phyloP scores from a whole-genome alignment of 2,113 vertebrate genomes.

The Pygoscelis antarcticus region DNA sequence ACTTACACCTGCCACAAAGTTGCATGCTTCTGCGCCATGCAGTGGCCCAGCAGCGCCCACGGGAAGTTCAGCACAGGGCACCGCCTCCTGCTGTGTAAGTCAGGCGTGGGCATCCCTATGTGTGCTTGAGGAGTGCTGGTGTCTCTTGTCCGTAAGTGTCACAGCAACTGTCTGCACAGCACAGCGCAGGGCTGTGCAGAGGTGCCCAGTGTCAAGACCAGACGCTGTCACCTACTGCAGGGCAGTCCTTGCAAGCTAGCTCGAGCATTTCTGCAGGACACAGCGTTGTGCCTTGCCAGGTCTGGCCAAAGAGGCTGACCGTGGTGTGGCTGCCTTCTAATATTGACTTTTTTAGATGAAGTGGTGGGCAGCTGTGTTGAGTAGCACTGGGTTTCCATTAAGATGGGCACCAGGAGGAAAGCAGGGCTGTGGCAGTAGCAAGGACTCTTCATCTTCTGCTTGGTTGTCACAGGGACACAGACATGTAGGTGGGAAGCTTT shows the following conservation, averaged over 20 bases:
- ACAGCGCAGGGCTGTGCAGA: fast-evolving
- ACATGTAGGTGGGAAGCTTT: not conserved
- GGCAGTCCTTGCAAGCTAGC: not conserved
- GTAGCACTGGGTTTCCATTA: not conserved
- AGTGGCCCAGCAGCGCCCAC: not conserved
- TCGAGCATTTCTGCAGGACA: not conserved
- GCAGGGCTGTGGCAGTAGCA: not conserved
- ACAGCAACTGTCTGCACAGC: not conserved
- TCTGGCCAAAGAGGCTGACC: not conserved
- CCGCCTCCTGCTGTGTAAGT: not conserved
- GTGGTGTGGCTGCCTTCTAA: not conserved
- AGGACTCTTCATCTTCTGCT: not conserved
- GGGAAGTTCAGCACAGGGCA: not conserved
- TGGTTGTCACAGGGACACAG: not conserved
- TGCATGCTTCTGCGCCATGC: fast-evolving
- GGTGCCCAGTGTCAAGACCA: not conserved
- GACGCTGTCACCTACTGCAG: not conserved
- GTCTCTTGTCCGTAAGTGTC: not conserved
- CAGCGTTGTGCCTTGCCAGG: not conserved
- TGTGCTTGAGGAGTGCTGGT: not conserved
- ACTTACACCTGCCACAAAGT: not conserved
- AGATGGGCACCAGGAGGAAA: not conserved
- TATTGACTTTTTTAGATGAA: not conserved
- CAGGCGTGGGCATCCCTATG: not conserved
- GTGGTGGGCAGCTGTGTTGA: not conserved